Conservation (phyloP, 2,113 vertebrate genomes). For the Mesitornis unicolor region DNA sequence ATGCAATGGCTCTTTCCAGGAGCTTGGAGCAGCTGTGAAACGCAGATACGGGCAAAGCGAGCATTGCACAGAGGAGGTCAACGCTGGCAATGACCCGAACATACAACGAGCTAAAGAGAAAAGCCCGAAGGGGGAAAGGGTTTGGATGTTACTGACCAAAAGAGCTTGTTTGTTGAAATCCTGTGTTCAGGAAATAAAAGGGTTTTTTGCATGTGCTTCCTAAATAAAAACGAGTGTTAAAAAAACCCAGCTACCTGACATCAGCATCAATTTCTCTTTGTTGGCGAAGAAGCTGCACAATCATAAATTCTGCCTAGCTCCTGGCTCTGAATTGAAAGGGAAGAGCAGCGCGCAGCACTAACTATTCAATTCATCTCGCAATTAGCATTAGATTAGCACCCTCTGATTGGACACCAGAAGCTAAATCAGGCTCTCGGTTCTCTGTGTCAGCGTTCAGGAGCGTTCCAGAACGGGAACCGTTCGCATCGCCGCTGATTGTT, state of each 20-base stretch:
- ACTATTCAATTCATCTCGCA: background rate
- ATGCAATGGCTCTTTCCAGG: background rate
- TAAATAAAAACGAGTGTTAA: background rate
- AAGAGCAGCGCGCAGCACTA: conserved; percentile 31
- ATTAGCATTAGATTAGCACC: background rate
- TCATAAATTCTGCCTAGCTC: background rate
- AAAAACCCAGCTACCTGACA: background rate
- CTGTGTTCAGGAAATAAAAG: background rate
- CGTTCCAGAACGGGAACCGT: background rate
- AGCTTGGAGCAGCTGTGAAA: background rate
- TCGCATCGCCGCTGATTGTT: background rate
- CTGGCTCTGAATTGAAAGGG: background rate
- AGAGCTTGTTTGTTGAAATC: background rate
- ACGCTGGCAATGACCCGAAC: background rate
- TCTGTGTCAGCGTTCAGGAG: background rate
- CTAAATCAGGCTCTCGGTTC: background rate
- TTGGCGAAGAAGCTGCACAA: background rate
- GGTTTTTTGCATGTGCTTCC: background rate
- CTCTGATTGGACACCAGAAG: conserved; percentile 1
- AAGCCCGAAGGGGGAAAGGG: background rate
- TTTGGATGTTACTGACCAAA: background rate
- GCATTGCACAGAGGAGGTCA: background rate
- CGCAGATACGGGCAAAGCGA: background rate
- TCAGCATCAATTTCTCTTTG: background rate
- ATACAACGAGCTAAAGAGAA: background rate